A percentile compares a stretch with the other conserved stretches of the same genome.
phyloP scores from a whole-genome alignment of 1,140 invertebrate genomes.

The Octopus sinensis region DNA sequence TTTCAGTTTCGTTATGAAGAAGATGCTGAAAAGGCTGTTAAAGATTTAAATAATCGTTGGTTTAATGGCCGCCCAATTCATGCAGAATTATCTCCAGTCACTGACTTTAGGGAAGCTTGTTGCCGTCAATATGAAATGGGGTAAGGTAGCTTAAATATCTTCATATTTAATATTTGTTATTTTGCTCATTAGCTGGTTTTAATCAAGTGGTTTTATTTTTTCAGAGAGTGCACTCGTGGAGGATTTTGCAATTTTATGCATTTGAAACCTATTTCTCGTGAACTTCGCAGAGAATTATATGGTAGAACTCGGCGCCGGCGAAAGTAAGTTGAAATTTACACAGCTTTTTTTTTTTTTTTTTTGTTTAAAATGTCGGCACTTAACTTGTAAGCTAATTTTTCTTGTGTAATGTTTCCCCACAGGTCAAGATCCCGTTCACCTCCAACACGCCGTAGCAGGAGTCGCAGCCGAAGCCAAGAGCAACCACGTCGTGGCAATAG shows the following conservation, averaged over 20 bases:
- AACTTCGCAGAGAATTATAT: conserved; percentile 76
- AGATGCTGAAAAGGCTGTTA: conserved; percentile 94
- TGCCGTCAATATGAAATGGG: conserved; percentile 99
- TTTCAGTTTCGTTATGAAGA: conserved; percentile 91
- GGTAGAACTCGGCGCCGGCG: conserved; percentile 58
- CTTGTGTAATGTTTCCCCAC: neutral
- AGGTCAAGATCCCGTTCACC: conserved; percentile 51
- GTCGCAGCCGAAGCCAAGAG: conserved; percentile 30
- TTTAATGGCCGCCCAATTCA: conserved; percentile 98
- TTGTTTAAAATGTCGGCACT: neutral
- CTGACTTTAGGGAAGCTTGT: conserved; percentile 97
- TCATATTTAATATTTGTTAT: neutral
- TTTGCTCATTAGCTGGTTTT: too few relatives aligned
- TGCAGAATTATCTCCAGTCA: conserved; percentile 95
- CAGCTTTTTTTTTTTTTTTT: neutral
- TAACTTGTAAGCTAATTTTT: neutral
- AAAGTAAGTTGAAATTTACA: conserved; percentile 25
- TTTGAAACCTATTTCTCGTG: conserved; percentile 93
- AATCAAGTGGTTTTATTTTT: conserved; percentile 29
- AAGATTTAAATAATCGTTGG: conserved; percentile 97
- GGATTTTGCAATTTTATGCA: conserved; percentile 99
- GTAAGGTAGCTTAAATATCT: conserved; percentile 52
- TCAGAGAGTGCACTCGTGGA: conserved; percentile 88
- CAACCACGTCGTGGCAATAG: conserved; percentile 37
- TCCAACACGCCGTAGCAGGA: conserved; percentile 41